A percentile compares a stretch with the other conserved stretches of the same genome.
These are phyloP conservation scores for Erethizon dorsatum DNA, from an alignment of 2,797 vertebrate species.

Conservation along the genomic window DNA sequence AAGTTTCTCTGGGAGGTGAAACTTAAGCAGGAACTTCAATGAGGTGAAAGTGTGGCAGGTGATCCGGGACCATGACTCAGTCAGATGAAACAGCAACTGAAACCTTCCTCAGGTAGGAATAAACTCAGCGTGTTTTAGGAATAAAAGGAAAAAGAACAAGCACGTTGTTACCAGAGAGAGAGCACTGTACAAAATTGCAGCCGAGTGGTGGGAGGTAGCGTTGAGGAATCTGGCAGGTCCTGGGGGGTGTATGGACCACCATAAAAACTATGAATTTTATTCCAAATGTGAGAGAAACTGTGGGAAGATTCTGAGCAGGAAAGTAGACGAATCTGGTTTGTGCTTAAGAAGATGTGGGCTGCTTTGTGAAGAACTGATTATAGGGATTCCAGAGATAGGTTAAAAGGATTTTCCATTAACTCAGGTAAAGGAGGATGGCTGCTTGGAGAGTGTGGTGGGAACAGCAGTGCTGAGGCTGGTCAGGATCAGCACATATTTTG, in stretches of 20 bases:
- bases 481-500: not conserved
- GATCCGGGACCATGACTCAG: not conserved
- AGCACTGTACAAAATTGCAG: not conserved
- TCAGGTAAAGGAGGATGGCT: not conserved
- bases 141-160: not conserved
- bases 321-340: not conserved
- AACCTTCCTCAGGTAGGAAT: not conserved
- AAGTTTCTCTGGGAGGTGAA: conserved; percentile 27
- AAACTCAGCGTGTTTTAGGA: not conserved
- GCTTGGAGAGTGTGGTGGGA: not conserved
- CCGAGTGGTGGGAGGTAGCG: not conserved
- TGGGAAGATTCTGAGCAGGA: not conserved
- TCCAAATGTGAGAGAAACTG: not conserved
- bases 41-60: not conserved
- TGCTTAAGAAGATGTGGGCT: not conserved
- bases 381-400: not conserved
- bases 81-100: not conserved
- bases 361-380: not conserved
- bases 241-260: rapidly evolving
- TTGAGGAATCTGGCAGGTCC: not conserved
- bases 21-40: not conserved
- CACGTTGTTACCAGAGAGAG: not conserved
- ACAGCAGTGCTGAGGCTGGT: not conserved
- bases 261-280: not conserved
- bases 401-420: not conserved